Evolutionary conservation across 2,888 invertebrate genomes (phyloP).

Genomic region (Rhagonycha fulva): DNA sequence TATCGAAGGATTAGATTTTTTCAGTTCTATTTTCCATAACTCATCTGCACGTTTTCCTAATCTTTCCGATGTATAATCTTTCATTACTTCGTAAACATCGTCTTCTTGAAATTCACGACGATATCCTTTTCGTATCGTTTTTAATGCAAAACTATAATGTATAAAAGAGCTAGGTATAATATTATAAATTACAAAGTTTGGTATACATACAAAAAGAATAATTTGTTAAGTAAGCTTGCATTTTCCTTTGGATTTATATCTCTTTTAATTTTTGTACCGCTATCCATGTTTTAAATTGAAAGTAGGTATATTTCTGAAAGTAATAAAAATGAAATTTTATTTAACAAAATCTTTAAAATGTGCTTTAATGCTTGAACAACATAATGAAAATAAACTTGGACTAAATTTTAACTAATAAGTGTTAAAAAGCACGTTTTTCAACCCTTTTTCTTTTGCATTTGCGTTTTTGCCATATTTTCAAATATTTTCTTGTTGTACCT

Average conservation of each 20-base stretch:
- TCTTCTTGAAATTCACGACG: conserved; percentile 66
- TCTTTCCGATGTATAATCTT: conserved; percentile 58
- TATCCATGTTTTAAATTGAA: background rate
- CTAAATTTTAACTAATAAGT: no score
- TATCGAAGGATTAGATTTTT: conserved; percentile 1
- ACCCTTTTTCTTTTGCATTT: no score
- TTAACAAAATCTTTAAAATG: no score
- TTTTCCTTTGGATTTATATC: conserved; percentile 65
- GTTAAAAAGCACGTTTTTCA: no score
- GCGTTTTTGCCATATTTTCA: no score
- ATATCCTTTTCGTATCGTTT: conserved; percentile 62
- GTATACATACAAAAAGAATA: conserved; percentile 66
- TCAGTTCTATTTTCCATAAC: conserved; percentile 38
- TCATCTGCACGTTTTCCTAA: conserved; percentile 56
- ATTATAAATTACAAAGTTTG: conserved; percentile 41
- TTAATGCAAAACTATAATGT: conserved; percentile 11
- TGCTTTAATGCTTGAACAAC: no score
- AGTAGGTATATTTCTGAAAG: no score
- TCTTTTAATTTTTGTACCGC: conserved; percentile 38
- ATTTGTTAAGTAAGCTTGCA: conserved; percentile 64
- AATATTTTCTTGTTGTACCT: no score
- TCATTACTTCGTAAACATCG: conserved; percentile 64
- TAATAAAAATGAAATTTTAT: no score
- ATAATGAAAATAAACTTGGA: no score
- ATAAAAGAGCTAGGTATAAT: background rate